Evolutionary conservation across 2,113 vertebrate species (phyloP).

Genomic region (Perca fluviatilis): DNA sequence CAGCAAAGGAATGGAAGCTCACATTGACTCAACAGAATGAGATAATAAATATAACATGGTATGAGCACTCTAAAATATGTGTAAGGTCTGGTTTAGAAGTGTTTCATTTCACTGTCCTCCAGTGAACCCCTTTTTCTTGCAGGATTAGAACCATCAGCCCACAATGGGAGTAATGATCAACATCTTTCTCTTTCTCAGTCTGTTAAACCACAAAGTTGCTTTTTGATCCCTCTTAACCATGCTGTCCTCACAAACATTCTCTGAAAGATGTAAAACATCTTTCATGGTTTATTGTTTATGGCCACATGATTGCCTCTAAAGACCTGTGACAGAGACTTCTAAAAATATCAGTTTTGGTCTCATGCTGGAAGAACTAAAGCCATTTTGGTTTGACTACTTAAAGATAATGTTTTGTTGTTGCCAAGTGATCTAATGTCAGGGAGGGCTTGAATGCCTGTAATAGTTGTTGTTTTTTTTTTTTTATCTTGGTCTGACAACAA

Average conservation of each 20-base stretch:
- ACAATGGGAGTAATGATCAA: neutral
- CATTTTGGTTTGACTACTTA: conserved; percentile 26
- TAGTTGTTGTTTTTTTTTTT: neutral
- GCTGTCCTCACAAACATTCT: conserved; percentile 14
- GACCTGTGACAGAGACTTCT: conserved; percentile 57
- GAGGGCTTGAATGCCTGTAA: neutral
- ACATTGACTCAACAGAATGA: neutral
- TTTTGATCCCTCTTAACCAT: conserved; percentile 36
- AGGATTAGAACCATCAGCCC: neutral
- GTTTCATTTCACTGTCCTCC: conserved; percentile 26
- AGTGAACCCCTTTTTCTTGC: conserved; percentile 4
- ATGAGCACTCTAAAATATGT: neutral
- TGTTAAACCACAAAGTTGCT: conserved; percentile 20
- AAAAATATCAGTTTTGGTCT: conserved; percentile 48
- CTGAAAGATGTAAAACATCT: conserved; percentile 24
- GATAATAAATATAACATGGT: conserved; percentile 2
- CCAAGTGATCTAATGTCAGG: conserved; percentile 17
- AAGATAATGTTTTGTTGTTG: conserved; percentile 30
- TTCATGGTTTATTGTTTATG: conserved; percentile 55
- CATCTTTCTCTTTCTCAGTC: conserved; percentile 4
- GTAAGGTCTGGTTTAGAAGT: conserved; percentile 3
- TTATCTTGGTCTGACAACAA: neutral
- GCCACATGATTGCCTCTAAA: conserved; percentile 57
- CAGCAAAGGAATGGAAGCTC: neutral
- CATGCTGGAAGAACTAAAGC: conserved; percentile 1